Conservation (phyloP, 2,113 vertebrate species). For the Caloenas nicobarica region DNA sequence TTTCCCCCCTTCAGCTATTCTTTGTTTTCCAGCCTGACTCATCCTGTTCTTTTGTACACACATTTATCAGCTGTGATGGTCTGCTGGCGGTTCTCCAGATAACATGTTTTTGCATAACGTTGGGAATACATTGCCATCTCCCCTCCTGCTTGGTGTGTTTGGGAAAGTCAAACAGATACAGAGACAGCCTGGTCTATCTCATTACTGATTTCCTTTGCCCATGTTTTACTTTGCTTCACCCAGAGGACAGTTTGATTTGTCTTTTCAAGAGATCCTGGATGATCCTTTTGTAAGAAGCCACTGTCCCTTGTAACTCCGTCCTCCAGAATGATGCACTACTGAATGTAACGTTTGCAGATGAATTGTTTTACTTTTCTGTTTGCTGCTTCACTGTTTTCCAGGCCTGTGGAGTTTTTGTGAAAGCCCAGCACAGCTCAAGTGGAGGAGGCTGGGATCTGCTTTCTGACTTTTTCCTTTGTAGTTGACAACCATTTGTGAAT, state of each 20-base stretch:
- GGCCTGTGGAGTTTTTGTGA: neutral
- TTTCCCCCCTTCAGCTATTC: neutral
- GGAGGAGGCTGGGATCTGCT: neutral
- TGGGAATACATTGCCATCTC: neutral
- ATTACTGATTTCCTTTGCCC: neutral
- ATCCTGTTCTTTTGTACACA: neutral
- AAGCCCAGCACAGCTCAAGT: neutral
- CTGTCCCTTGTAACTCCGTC: neutral
- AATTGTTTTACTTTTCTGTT: neutral
- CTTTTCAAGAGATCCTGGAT: neutral
- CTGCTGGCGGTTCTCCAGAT: neutral
- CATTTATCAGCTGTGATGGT: neutral
- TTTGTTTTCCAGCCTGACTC: neutral
- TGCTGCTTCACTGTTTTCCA: neutral
- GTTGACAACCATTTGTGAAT: neutral
- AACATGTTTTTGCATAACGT: neutral
- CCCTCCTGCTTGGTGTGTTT: neutral
- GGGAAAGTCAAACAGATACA: neutral
- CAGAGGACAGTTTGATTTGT: neutral
- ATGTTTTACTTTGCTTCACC: neutral
- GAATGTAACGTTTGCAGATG: neutral
- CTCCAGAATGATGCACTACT: neutral
- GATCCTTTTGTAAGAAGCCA: neutral
- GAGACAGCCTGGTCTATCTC: neutral
- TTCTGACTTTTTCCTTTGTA: neutral